phyloP scores from a whole-genome alignment of 2,888 invertebrate genomes.

The Adela reaumurella region DNA sequence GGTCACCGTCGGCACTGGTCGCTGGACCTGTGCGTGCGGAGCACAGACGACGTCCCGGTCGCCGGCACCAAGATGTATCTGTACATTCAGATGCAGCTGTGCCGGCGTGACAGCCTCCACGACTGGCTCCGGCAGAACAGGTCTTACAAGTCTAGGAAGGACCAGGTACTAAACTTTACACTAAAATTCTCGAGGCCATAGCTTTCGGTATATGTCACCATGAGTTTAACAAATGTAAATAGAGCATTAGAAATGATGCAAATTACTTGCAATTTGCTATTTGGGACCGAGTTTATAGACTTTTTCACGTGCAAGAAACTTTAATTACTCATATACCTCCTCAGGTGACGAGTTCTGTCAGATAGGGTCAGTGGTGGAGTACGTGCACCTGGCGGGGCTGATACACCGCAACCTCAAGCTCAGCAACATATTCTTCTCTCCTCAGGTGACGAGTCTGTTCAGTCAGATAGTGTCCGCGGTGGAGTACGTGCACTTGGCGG shows the following conservation, averaged over 20 bases:
- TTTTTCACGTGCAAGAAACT: too few relatives aligned
- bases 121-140: constrained; percentile 78
- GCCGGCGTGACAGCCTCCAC: constrained; percentile 80
- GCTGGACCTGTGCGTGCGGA: constrained; percentile 26
- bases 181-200: too few relatives aligned
- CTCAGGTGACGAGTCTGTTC: constrained; percentile 69
- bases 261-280: too few relatives aligned
- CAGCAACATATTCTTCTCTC: constrained; percentile 73
- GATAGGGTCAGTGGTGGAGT: constrained; percentile 92
- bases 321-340: too few relatives aligned
- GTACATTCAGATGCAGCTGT: constrained; percentile 98
- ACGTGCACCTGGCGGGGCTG: constrained; percentile 87
- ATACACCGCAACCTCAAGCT: constrained; percentile 97
- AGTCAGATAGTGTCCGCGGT: constrained; percentile 92
- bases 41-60: constrained; percentile 7
- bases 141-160: constrained; percentile 33
- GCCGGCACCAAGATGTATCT: constrained; percentile 61
- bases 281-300: too few relatives aligned
- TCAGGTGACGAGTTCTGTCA: constrained; percentile 75
- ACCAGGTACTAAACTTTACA: too few relatives aligned
- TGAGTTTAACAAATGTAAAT: too few relatives aligned
- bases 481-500: constrained; percentile 89
- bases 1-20: constrained; percentile 51
- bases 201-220: too few relatives aligned
- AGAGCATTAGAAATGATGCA: too few relatives aligned